These are phyloP conservation scores for Anagrus nilaparvatae DNA, from an alignment of 1,140 invertebrate species.

Conservation along the genomic window DNA sequence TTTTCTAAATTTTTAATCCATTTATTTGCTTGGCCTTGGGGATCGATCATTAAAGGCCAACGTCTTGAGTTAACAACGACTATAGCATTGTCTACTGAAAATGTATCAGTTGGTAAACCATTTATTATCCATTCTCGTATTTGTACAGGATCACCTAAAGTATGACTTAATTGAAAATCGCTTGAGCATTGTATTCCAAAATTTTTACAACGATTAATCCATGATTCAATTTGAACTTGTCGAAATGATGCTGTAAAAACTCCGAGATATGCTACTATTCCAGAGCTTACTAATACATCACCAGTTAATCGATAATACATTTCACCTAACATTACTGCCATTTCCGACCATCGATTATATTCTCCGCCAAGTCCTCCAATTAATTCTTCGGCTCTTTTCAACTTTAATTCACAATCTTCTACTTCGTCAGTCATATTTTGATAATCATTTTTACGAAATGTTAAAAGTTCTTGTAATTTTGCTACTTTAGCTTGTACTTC, in stretches of 20 bases:
- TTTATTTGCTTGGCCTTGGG: slow-evolving; percentile 88
- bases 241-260: slow-evolving; percentile 76
- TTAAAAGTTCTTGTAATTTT: slow-evolving; percentile 55
- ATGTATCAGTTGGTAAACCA: slow-evolving; percentile 78
- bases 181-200: slow-evolving; percentile 66
- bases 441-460: slow-evolving; percentile 44
- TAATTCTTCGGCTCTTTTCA: slow-evolving; percentile 83
- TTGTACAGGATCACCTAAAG: slow-evolving; percentile 77
- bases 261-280: slow-evolving; percentile 82
- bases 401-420: slow-evolving; percentile 75
- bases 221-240: slow-evolving; percentile 58
- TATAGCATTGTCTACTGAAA: slow-evolving; percentile 90
- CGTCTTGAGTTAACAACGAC: slow-evolving; percentile 74
- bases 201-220: slow-evolving; percentile 55
- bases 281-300: slow-evolving; percentile 45
- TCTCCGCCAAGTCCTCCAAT: slow-evolving; percentile 75
- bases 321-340: slow-evolving; percentile 61
- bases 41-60: slow-evolving; percentile 92
- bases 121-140: slow-evolving; percentile 86
- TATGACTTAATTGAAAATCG: slow-evolving; percentile 63
- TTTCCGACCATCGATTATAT: slow-evolving; percentile 70
- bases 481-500: slow-evolving; percentile 52
- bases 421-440: slow-evolving; percentile 70
- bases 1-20: slow-evolving; percentile 95
- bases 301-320: slow-evolving; percentile 44